Percentiles rank a stretch among this genome's conserved stretches.
Conservation (phyloP, 2,888 invertebrate genomes). For the Chymomyza amoena region DNA sequence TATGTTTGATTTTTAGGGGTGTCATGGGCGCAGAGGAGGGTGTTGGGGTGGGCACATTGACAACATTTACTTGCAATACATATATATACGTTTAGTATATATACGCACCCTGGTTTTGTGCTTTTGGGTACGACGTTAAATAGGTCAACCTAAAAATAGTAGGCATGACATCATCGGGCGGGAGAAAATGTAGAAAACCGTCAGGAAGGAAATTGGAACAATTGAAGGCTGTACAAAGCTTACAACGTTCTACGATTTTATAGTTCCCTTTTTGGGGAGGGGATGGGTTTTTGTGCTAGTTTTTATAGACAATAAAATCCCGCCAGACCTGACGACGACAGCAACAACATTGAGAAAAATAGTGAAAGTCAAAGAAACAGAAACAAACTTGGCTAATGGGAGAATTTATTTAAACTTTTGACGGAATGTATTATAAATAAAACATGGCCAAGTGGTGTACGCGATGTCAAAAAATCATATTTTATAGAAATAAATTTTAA, state of each 20-base stretch:
- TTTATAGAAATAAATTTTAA: neutral
- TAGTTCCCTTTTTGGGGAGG: neutral
- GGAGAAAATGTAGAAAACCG: conserved; percentile 2
- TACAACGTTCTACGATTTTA: neutral
- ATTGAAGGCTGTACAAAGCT: conserved; percentile 26
- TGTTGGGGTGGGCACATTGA: conserved; percentile 13
- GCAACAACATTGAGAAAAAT: conserved; percentile 43
- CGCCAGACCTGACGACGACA: neutral
- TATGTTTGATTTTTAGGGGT: neutral
- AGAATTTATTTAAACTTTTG: neutral
- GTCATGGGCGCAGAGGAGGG: neutral
- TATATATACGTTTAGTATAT: neutral
- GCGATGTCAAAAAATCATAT: neutral
- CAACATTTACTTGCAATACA: neutral
- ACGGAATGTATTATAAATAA: neutral
- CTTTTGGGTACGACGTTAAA: conserved; percentile 28
- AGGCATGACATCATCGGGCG: conserved; percentile 58
- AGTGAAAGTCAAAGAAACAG: neutral
- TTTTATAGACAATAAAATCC: neutral
- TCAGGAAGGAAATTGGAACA: conserved; percentile 32
- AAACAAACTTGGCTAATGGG: neutral
- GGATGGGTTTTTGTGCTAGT: neutral
- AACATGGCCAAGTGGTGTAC: neutral
- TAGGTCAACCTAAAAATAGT: conserved; percentile 57
- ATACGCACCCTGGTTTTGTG: conserved; percentile 29